These are phyloP conservation scores for Galerucella nymphaeae DNA, from an alignment of 2,888 invertebrate genomes.

Conservation along the genomic window DNA sequence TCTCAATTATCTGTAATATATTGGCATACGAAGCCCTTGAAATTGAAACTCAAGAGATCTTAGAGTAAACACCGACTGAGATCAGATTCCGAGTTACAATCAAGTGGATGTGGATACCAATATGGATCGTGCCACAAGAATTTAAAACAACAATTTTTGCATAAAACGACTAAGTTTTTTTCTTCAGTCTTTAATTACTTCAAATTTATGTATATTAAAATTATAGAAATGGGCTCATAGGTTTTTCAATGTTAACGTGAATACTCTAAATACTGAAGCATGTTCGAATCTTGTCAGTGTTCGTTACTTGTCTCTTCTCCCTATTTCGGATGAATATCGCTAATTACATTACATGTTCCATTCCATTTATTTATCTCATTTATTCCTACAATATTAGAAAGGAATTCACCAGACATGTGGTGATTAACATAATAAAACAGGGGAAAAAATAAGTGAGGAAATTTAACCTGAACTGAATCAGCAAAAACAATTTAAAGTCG, in stretches of 20 bases:
- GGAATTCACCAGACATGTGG: not conserved
- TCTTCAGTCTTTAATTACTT: not conserved
- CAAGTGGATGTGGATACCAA: no score
- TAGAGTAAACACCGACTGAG: no score
- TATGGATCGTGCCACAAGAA: no score
- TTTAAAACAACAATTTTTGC: no score
- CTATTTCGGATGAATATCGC: slow-evolving; percentile 14
- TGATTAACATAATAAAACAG: not conserved
- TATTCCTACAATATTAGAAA: not conserved
- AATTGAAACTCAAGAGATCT: no score
- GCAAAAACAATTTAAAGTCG: not conserved
- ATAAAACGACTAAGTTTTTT: not conserved
- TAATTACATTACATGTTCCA: slow-evolving; percentile 16
- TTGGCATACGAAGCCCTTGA: no score
- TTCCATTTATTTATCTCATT: slow-evolving; percentile 7
- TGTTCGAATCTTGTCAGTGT: slow-evolving; percentile 11
- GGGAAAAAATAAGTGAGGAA: not conserved
- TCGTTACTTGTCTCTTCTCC: not conserved
- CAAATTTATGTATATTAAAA: slow-evolving; percentile 16
- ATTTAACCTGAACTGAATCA: no score
- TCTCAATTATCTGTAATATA: no score
- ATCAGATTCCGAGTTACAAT: no score
- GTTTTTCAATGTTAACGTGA: slow-evolving; percentile 12
- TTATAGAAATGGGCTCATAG: slow-evolving; percentile 17
- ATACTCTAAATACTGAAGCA: slow-evolving; percentile 16